Base-by-base conservation (phyloP, 2,888 invertebrate species). In the Phortica okadai region DNA sequence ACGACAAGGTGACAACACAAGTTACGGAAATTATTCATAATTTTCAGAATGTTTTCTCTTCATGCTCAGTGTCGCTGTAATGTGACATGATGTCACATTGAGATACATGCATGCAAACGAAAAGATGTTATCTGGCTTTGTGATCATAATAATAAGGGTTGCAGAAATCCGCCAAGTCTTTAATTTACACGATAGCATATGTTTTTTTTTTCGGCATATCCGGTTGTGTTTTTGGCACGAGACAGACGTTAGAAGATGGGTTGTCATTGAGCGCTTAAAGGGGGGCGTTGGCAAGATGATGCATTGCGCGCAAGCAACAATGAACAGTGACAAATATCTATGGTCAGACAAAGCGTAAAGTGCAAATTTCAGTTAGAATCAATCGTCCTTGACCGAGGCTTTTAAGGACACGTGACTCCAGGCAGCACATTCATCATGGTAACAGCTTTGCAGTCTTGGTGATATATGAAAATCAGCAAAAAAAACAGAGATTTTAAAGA, bases 1-100 rank as follows among this genome's bases (percentile, higher is more conserved):
- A 41, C 44, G 56, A 45, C 70, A 75, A 76, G 76, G 77, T 69
- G 77, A 74, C 77, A 67, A 73, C 83, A 80, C 79, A 83, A 87
- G 85, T 87, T 88, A 85, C 87, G 87, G 82, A 84, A 87, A 86
- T 86, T 88, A 86, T 86, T 86, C 88, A 86, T 88, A 87, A 86
- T 88, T 87, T 86, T 81, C 87, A 84, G 81, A 76, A 14, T 21
- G 7, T 59, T 44, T 44, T 42, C 62, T 73, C 54, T 56, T 69
- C 69, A 25, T 21, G 10, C 25, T n/a, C 25, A 66, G 8, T 66
- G 33, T 66, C 62, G 62, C 62, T 21, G 1, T 11, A 11, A 8
- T 66, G 66, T 42, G 70, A 72, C 70, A 72, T 33, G 21, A 45
- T n/a, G 69, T 45, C 45, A 50, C 50, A 72, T 54, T 56, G 70